phyloP scores from a whole-genome alignment of 2,113 vertebrate species.

The Hypocryptadius cinnamomeus region DNA sequence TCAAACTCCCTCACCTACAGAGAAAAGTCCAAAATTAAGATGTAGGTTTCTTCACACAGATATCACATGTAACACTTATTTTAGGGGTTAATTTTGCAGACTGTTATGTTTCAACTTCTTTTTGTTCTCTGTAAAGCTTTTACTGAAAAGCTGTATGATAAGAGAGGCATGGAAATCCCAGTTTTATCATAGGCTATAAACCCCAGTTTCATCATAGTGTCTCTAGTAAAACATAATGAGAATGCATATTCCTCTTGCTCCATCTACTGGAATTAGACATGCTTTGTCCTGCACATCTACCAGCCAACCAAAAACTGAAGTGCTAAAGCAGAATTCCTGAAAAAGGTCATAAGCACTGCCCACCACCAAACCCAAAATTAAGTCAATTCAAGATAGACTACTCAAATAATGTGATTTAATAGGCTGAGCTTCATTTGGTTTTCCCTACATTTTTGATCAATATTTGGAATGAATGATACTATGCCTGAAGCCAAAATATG shows the following conservation, averaged over 20 bases:
- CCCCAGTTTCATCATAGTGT: not conserved
- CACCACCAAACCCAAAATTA: not conserved
- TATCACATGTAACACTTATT: not conserved
- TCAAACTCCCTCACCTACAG: constrained; percentile 87
- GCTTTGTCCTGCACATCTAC: not conserved
- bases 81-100: not conserved
- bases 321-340: not conserved
- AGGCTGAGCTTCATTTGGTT: not conserved
- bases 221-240: not conserved
- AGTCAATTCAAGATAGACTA: not conserved
- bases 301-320: not conserved
- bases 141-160: not conserved
- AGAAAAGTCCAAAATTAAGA: not conserved
- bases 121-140: not conserved
- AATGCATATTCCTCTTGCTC: not conserved
- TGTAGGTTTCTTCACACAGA: not conserved
- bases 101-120: not conserved
- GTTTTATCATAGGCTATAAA: not conserved
- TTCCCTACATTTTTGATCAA: not conserved
- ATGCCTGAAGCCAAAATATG: not conserved
- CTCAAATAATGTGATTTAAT: not conserved
- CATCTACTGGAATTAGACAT: not conserved
- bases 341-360: not conserved
- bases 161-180: rapidly evolving
- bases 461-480: not conserved